A percentile compares a stretch with the other conserved stretches of the same genome.
Conservation (phyloP, 2,797 vertebrate genomes). For the Diplodus sargus region DNA sequence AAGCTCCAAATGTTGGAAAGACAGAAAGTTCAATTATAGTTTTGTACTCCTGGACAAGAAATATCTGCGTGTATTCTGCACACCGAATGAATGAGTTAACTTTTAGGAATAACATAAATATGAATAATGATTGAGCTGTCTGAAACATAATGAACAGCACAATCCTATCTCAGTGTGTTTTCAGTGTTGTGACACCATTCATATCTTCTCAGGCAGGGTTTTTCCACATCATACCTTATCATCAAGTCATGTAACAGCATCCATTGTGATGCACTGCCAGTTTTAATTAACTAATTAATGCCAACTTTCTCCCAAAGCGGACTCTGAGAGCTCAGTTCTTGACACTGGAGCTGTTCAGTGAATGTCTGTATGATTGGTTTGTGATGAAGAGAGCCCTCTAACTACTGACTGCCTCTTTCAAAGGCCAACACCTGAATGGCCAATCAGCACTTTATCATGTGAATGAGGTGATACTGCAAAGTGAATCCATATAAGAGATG, state of each 20-base stretch:
- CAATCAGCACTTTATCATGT: slow-evolving; percentile 62
- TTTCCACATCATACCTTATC: slow-evolving; percentile 52
- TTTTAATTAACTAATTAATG: slow-evolving; percentile 74
- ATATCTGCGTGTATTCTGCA: background rate
- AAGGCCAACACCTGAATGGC: slow-evolving; percentile 70
- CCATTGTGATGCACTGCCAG: slow-evolving; percentile 56
- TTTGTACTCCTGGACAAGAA: background rate
- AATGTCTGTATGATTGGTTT: slow-evolving; percentile 70
- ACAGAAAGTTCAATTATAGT: background rate
- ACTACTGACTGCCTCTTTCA: slow-evolving; percentile 58
- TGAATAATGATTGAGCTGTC: slow-evolving; percentile 17
- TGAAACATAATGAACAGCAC: slow-evolving; percentile 13
- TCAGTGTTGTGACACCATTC: slow-evolving; percentile 34
- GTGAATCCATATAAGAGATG: slow-evolving; percentile 33
- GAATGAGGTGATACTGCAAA: slow-evolving; percentile 52
- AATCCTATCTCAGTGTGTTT: slow-evolving; percentile 1
- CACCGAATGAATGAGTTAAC: background rate
- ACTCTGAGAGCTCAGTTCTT: slow-evolving; percentile 59
- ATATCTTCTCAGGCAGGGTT: slow-evolving; percentile 35
- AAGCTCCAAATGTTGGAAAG: background rate
- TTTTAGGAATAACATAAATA: slow-evolving; percentile 1
- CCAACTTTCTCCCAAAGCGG: slow-evolving; percentile 46
- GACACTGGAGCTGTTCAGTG: slow-evolving; percentile 61
- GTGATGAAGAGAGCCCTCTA: slow-evolving; percentile 74
- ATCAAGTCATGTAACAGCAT: slow-evolving; percentile 54